Evolutionary conservation across 1,140 invertebrate species (phyloP).

Genomic region (Diuraphis noxia): DNA sequence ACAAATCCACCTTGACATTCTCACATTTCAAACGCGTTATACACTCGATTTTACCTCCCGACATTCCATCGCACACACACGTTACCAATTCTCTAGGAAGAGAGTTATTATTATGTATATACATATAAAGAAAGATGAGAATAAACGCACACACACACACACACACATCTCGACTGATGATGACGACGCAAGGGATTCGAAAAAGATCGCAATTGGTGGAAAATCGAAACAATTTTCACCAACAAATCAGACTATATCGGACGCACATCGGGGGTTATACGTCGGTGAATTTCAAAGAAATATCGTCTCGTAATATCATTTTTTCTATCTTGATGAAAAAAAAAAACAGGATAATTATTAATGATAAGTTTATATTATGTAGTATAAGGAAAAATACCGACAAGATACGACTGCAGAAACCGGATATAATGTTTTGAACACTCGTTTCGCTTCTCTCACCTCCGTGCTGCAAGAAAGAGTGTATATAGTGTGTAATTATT

Average conservation of each 20-base stretch:
- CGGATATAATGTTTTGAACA: not conserved
- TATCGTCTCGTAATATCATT: not conserved
- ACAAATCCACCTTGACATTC: constrained; percentile 44
- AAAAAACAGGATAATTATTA: not conserved
- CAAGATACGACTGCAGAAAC: not conserved
- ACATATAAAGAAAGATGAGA: not conserved
- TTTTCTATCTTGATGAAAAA: not conserved
- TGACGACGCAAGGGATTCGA: constrained; percentile 9
- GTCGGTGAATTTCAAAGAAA: not conserved
- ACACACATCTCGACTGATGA: not conserved
- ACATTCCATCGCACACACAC: not conserved
- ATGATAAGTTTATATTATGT: too few relatives aligned
- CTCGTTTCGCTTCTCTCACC: not conserved
- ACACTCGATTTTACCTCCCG: not conserved
- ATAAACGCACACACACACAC: not conserved
- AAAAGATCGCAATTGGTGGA: not conserved
- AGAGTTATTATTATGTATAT: too few relatives aligned
- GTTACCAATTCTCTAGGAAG: not conserved
- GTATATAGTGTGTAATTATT: not conserved
- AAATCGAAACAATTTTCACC: not conserved
- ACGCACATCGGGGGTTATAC: not conserved
- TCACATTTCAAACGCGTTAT: constrained; percentile 26
- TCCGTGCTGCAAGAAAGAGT: not conserved
- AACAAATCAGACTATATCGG: not conserved
- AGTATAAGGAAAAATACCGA: not conserved